These are phyloP conservation scores for Tortricodes alternella DNA, from an alignment of 2,888 invertebrate species.

Conservation along the genomic window DNA sequence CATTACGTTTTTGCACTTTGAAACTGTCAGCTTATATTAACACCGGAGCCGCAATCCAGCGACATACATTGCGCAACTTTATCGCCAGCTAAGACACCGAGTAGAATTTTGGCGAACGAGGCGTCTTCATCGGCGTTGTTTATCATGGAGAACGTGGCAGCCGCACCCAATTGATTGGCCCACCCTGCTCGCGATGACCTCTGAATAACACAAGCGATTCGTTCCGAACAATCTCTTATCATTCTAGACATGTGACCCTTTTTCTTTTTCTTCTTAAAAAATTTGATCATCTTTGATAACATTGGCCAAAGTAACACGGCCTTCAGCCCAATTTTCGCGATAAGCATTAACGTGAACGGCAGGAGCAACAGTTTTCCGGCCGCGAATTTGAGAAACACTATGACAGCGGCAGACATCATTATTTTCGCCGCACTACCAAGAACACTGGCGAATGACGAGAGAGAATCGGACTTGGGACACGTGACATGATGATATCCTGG, in stretches of 20 bases:
- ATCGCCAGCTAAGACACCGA: constrained; percentile 69
- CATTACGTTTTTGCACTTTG: constrained; percentile 56
- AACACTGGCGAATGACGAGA: constrained; percentile 68
- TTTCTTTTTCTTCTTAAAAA: constrained; percentile 70
- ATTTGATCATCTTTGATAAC: constrained; percentile 71
- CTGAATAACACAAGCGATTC: constrained; percentile 70
- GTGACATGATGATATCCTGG: constrained; percentile 54
- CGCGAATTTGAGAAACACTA: constrained; percentile 67
- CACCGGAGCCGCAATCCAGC: constrained; percentile 72
- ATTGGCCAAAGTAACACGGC: constrained; percentile 73
- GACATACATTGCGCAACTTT: constrained; percentile 77
- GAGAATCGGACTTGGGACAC: constrained; percentile 65
- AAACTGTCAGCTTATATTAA: constrained; percentile 72
- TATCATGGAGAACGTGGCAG: constrained; percentile 68
- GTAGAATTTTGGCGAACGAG: constrained; percentile 64
- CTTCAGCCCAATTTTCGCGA: constrained; percentile 72
- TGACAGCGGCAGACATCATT: constrained; percentile 69
- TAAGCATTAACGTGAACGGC: constrained; percentile 62
- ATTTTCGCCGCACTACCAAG: constrained; percentile 75
- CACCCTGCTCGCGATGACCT: constrained; percentile 57
- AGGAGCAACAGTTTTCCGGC: constrained; percentile 69
- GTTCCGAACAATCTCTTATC: constrained; percentile 68
- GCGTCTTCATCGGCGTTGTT: constrained; percentile 69
- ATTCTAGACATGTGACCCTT: constrained; percentile 63
- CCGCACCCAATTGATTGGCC: constrained; percentile 67